Percentiles rank a stretch among this genome's conserved stretches.
phyloP scores from a whole-genome alignment of 1,140 invertebrate genomes.

The Hypothenemus hampei region DNA sequence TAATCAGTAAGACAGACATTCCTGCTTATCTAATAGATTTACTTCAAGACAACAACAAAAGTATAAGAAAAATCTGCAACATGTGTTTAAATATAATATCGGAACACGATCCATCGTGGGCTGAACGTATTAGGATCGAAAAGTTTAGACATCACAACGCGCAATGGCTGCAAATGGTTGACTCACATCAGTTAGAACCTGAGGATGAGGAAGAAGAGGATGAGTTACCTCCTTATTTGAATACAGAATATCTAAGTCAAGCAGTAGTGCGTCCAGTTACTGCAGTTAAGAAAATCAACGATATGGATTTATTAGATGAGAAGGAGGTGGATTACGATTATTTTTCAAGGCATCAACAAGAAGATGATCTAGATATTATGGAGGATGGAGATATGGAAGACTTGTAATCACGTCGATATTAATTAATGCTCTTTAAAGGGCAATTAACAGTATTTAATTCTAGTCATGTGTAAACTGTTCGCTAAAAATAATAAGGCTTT shows the following conservation, averaged over 20 bases:
- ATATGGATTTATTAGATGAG: slow-evolving; percentile 16
- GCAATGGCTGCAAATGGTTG: slow-evolving; percentile 95
- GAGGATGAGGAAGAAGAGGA: slow-evolving; percentile 62
- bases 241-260: slow-evolving; percentile 64
- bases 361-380: slow-evolving; percentile 8
- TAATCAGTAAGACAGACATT: slow-evolving; percentile 82
- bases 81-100: slow-evolving; percentile 88
- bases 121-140: slow-evolving; percentile 85
- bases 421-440: too few relatives aligned
- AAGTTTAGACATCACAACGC: slow-evolving; percentile 95
- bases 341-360: slow-evolving; percentile 2
- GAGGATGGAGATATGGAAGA: slow-evolving; percentile 20
- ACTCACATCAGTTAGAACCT: slow-evolving; percentile 48
- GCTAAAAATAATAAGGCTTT: too few relatives aligned
- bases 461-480: too few relatives aligned
- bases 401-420: not conserved
- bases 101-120: slow-evolving; percentile 86
- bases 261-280: slow-evolving; percentile 49
- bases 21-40: slow-evolving; percentile 96
- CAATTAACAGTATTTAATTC: too few relatives aligned
- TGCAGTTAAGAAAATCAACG: slow-evolving; percentile 5
- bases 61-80: slow-evolving; percentile 89
- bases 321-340: slow-evolving; percentile 19
- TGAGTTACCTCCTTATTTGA: slow-evolving; percentile 65
- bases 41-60: slow-evolving; percentile 94